Conservation (phyloP, 2,888 invertebrate genomes). For the Sarcophaga caerulescens region DNA sequence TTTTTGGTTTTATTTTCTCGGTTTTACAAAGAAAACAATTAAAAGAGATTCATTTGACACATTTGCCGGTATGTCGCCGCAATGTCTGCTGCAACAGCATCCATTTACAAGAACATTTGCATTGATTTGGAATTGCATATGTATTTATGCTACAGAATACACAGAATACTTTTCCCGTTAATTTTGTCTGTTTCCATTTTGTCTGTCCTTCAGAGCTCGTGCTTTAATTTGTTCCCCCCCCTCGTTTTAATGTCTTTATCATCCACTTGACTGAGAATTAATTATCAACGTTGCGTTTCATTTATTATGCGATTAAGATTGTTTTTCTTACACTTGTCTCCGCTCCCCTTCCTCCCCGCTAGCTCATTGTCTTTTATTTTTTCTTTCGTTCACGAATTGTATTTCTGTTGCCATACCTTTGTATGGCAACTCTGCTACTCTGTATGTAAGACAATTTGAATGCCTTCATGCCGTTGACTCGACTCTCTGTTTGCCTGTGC, state of each 20-base stretch:
- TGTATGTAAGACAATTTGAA: too few relatives aligned
- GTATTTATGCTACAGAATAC: neutral
- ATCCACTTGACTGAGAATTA: constrained; percentile 68
- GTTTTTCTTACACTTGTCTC: constrained; percentile 4
- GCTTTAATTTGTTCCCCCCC: constrained; percentile 54
- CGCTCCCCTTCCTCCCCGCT: neutral
- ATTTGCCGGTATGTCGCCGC: constrained; percentile 63
- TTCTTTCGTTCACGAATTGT: too few relatives aligned
- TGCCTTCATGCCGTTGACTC: too few relatives aligned
- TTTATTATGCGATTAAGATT: constrained; percentile 57
- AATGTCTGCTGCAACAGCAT: constrained; percentile 46
- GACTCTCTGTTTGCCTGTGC: too few relatives aligned
- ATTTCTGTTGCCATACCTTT: too few relatives aligned
- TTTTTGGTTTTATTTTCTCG: neutral
- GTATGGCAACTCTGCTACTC: too few relatives aligned
- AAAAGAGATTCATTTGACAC: constrained; percentile 58
- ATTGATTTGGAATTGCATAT: constrained; percentile 10
- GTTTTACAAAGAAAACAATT: constrained; percentile 48
- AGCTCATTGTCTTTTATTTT: neutral
- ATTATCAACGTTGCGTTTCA: constrained; percentile 68
- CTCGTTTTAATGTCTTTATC: constrained; percentile 65
- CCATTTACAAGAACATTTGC: neutral
- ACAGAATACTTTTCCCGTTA: constrained; percentile 37
- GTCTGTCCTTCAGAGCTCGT: constrained; percentile 15
- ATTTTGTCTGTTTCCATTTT: constrained; percentile 27